These are phyloP conservation scores for Megalurothrips usitatus DNA, from an alignment of 2,888 invertebrate genomes.

Conservation along the genomic window DNA sequence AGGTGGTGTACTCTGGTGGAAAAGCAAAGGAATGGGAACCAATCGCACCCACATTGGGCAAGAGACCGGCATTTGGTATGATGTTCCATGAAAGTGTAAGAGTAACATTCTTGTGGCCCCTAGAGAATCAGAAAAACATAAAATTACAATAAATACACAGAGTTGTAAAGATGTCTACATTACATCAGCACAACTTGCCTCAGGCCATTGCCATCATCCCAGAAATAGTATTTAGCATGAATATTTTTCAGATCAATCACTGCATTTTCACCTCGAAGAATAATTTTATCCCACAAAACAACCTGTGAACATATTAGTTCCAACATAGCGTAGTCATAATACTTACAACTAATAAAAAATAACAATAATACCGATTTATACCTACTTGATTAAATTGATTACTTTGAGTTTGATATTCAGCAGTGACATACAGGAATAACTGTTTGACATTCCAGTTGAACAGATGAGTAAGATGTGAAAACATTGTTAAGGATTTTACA, in stretches of 20 bases:
- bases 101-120: conserved; percentile 90
- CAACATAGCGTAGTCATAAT: conserved; percentile 3
- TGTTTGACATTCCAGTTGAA: conserved; percentile 99
- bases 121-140: conserved; percentile 45
- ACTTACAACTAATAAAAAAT: not conserved
- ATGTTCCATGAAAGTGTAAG: conserved; percentile 96
- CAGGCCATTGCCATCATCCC: conserved; percentile 98
- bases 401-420: conserved; percentile 84
- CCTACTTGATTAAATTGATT: conserved; percentile 79
- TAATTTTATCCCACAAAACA: conserved; percentile 98
- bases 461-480: conserved; percentile 66
- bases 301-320: conserved; percentile 52
- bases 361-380: conserved; percentile 20
- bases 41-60: conserved; percentile 79
- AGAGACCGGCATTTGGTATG: conserved; percentile 93
- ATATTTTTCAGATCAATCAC: conserved; percentile 86
- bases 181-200: conserved; percentile 57
- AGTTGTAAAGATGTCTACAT: conserved; percentile 28
- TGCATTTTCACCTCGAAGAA: conserved; percentile 90
- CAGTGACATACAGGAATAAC: conserved; percentile 91
- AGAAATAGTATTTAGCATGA: conserved; percentile 98
- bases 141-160: conserved; percentile 14
- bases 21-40: conserved; percentile 87
- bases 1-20: conserved; percentile 78
- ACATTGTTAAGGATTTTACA: conserved; percentile 38